Percentiles rank a stretch among this genome's conserved stretches.
Evolutionary conservation across 2,797 vertebrate genomes (phyloP).

Genomic region (Eleutherodactylus coqui): DNA sequence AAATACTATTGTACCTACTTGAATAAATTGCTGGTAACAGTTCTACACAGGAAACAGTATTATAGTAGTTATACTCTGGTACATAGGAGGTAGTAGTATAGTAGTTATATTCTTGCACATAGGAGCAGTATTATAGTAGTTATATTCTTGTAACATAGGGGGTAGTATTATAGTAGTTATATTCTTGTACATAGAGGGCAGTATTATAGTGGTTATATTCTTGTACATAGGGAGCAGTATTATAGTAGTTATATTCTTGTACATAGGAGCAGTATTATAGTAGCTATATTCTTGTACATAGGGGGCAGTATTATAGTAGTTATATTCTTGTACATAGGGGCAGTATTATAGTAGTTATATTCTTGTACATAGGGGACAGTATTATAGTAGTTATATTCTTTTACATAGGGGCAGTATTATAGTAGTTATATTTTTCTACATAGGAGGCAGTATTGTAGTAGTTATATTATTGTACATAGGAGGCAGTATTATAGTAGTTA

Average conservation of each 20-base stretch:
- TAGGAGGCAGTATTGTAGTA: background rate
- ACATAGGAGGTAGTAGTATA: background rate
- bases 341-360: background rate
- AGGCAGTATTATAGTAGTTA: too few relatives aligned
- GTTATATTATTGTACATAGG: too few relatives aligned
- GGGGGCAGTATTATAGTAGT: background rate
- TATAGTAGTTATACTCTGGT: background rate
- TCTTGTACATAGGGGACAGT: background rate
- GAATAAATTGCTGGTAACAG: background rate
- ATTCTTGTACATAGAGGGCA: background rate
- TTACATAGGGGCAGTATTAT: background rate
- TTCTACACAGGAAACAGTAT: background rate
- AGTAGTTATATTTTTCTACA: background rate
- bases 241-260: background rate
- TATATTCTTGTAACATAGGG: too few relatives aligned
- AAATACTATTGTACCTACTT: background rate
- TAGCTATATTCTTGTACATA: background rate
- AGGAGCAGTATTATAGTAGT: background rate
- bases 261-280: background rate
- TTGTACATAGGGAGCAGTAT: background rate
- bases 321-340: background rate
- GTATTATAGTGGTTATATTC: background rate
- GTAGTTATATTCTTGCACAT: background rate
- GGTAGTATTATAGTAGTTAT: background rate
- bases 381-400: slow-evolving; percentile 16